Evolutionary conservation across 2,797 vertebrate genomes (phyloP).

Genomic region (Muscicapa striata): DNA sequence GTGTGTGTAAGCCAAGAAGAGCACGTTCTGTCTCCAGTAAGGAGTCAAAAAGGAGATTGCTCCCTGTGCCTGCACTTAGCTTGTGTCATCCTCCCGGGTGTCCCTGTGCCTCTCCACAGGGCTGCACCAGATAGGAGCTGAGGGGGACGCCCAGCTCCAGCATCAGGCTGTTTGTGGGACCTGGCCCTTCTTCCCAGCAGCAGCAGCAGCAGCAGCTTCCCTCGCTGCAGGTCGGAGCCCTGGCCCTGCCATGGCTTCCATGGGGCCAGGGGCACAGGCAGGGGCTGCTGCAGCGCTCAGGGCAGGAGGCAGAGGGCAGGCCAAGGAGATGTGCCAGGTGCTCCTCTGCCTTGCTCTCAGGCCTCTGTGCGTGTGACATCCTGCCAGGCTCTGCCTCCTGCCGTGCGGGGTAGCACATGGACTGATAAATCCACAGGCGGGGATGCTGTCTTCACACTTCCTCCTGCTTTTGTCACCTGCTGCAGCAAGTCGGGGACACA

Average conservation of each 20-base stretch:
- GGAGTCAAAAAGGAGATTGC: not conserved
- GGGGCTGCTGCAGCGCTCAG: accelerated
- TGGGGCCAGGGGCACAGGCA: accelerated
- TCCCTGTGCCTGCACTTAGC: not conserved
- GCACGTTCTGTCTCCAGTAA: not conserved
- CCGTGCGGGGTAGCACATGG: accelerated
- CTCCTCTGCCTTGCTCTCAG: not conserved
- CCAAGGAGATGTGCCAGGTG: not conserved
- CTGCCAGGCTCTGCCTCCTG: not conserved
- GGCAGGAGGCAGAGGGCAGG: not conserved
- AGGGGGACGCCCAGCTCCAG: not conserved
- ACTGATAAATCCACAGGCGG: not conserved
- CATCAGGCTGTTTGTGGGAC: not conserved
- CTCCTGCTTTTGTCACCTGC: not conserved
- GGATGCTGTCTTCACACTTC: not conserved
- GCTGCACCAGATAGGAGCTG: not conserved
- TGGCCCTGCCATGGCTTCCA: accelerated
- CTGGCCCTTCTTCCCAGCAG: accelerated
- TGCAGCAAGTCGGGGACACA: not conserved
- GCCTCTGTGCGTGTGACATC: not conserved
- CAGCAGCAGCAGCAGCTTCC: too few species aligned
- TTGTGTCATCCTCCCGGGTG: not conserved
- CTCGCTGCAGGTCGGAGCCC: not conserved
- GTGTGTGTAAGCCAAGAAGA: too few species aligned
- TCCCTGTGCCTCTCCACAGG: too few species aligned